Conservation (phyloP, 2,113 vertebrate species). For the Eurystomus gularis region DNA sequence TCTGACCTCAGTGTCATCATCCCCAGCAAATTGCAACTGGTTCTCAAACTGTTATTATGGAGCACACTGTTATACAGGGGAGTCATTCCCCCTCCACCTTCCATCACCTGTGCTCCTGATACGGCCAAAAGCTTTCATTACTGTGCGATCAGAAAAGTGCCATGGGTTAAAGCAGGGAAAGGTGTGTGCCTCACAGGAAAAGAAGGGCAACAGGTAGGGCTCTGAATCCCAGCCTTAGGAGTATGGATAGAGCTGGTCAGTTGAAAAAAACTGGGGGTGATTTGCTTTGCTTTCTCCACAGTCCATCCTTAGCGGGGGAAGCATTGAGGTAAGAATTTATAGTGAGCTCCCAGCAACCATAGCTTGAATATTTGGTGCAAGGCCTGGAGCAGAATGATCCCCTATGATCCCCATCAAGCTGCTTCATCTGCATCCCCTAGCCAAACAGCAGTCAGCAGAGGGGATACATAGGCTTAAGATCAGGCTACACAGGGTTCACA, state of each 20-base stretch:
- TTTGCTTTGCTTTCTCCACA: background rate
- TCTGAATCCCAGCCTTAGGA: background rate
- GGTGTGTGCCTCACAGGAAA: background rate
- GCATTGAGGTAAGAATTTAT: background rate
- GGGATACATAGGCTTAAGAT: background rate
- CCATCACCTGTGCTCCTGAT: background rate
- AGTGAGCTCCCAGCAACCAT: background rate
- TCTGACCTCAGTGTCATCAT: constrained; percentile 48
- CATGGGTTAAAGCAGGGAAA: background rate
- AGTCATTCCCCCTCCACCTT: background rate
- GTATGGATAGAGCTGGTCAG: background rate
- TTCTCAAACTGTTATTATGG: constrained; percentile 46
- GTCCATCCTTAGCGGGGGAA: background rate
- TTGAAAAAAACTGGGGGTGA: background rate
- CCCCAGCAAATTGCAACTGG: constrained; percentile 46
- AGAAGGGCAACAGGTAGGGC: background rate
- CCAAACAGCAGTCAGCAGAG: background rate
- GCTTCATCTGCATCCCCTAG: background rate
- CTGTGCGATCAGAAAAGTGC: background rate
- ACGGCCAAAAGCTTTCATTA: background rate
- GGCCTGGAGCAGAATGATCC: background rate
- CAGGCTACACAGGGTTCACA: background rate
- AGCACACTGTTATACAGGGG: background rate
- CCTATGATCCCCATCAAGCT: background rate
- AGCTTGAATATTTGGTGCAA: background rate